These are phyloP conservation scores for Dolichopus griseipennis DNA, from an alignment of 2,888 invertebrate species.

Conservation along the genomic window DNA sequence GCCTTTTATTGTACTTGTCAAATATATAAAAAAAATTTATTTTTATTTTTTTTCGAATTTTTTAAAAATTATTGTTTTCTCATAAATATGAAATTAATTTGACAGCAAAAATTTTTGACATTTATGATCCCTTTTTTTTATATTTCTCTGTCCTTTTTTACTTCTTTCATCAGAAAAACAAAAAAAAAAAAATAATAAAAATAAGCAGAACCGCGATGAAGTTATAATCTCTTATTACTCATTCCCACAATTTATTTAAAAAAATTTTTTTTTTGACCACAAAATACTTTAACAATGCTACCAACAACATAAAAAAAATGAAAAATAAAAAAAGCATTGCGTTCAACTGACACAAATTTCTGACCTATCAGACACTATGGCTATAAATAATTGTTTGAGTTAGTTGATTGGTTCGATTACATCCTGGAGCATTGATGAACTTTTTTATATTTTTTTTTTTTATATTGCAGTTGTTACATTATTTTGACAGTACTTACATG, in stretches of 20 bases:
- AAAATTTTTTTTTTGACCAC: no score
- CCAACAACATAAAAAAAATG: no score
- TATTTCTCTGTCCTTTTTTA: neutral
- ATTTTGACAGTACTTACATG: conserved; percentile 1
- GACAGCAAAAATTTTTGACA: conserved; percentile 5
- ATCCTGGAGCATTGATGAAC: conserved; percentile 3
- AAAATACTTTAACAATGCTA: no score
- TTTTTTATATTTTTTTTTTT: neutral
- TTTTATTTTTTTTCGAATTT: no score
- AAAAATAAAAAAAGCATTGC: neutral
- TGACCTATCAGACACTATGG: neutral
- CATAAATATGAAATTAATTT: neutral
- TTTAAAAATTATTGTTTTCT: neutral
- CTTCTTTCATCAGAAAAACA: no score
- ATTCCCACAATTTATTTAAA: neutral
- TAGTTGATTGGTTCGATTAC: neutral
- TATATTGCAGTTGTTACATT: neutral
- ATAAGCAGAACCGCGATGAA: neutral
- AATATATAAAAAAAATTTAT: no score
- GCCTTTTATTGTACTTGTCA: no score
- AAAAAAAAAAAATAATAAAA: no score
- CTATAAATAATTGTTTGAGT: neutral
- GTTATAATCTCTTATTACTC: neutral
- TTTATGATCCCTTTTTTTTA: neutral
- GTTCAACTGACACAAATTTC: conserved; percentile 4